Evolutionary conservation across 2,797 vertebrate genomes (phyloP).

Genomic region (Enteromius unitaeniatus): DNA sequence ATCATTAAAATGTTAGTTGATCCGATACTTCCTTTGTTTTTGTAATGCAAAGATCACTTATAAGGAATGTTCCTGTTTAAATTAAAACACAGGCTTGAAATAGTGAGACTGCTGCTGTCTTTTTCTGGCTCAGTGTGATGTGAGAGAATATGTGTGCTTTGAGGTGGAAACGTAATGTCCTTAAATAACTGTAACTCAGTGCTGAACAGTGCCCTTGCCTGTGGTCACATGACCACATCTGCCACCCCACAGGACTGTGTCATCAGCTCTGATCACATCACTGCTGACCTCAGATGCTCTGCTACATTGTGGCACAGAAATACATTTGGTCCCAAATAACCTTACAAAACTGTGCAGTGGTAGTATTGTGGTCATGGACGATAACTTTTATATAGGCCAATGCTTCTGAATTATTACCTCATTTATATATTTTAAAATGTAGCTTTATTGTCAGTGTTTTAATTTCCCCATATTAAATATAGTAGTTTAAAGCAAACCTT

Average conservation of each 20-base stretch:
- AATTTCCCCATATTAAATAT: not conserved
- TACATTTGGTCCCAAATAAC: not conserved
- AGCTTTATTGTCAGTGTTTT: not conserved
- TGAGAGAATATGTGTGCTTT: slow-evolving; percentile 7
- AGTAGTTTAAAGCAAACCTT: not conserved
- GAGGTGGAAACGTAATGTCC: slow-evolving; percentile 15
- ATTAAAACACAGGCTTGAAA: slow-evolving; percentile 33
- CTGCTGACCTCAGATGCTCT: not conserved
- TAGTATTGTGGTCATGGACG: not conserved
- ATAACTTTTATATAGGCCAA: not conserved
- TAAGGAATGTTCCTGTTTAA: slow-evolving; percentile 31
- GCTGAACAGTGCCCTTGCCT: slow-evolving; percentile 14
- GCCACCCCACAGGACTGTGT: not conserved
- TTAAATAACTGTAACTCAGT: slow-evolving; percentile 25
- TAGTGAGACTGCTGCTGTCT: not conserved
- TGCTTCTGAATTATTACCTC: not conserved
- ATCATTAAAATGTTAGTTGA: no score
- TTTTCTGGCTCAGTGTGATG: not conserved
- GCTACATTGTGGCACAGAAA: not conserved
- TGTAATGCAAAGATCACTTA: slow-evolving; percentile 15
- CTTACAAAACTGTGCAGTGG: not conserved
- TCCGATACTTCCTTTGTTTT: not conserved
- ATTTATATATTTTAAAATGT: not conserved
- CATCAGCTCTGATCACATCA: slow-evolving; percentile 18
- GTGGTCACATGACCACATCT: slow-evolving; percentile 42